Conservation (phyloP, 1,140 invertebrate species). For the Drosophila yakuba region DNA sequence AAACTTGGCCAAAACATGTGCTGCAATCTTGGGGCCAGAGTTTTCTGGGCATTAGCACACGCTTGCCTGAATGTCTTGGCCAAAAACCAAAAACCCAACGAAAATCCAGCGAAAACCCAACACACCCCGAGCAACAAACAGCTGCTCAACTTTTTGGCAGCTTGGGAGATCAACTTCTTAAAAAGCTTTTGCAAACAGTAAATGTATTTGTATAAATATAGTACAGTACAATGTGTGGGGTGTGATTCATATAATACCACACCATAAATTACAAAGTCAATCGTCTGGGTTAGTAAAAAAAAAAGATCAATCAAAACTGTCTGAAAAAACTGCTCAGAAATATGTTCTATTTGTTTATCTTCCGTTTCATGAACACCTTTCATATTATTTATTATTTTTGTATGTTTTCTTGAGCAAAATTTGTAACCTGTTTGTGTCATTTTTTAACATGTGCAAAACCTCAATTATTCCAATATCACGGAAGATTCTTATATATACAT, state of each 20-base stretch:
- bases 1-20: constrained; percentile 79
- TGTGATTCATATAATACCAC: background rate
- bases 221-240: constrained; percentile 15
- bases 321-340: constrained; percentile 8
- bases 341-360: background rate
- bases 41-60: constrained; percentile 76
- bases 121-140: constrained; percentile 13
- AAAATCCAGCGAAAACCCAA: constrained; percentile 20
- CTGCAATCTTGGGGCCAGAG: constrained; percentile 62
- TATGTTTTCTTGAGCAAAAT: constrained; percentile 2
- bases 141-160: constrained; percentile 21
- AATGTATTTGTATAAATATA: constrained; percentile 45
- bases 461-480: constrained; percentile 18
- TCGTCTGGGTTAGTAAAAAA: constrained; percentile 15
- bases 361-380: background rate
- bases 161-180: constrained; percentile 12
- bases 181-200: constrained; percentile 15
- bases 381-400: too few relatives aligned
- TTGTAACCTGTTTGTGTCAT: constrained; percentile 9
- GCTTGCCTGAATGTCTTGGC: constrained; percentile 70
- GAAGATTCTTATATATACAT: constrained; percentile 12
- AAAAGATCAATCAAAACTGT: background rate
- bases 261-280: constrained; percentile 9
- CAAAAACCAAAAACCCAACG: constrained; percentile 22
- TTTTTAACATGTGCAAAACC: constrained; percentile 13